Conservation (phyloP, 2,113 vertebrate species). For the Trogon surrucura region DNA sequence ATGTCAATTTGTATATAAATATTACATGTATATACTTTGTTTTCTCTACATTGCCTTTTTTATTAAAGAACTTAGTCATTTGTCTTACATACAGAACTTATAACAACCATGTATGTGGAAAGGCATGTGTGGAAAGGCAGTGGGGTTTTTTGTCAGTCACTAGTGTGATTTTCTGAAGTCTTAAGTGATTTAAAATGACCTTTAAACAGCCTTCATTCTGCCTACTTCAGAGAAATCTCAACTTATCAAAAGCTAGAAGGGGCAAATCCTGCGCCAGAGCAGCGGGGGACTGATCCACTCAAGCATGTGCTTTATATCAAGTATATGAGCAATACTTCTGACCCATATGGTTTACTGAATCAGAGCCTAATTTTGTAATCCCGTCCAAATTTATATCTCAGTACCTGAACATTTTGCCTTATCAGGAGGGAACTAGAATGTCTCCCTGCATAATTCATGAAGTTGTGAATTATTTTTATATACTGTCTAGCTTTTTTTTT, state of each 20-base stretch:
- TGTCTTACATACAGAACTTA: background rate
- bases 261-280: background rate
- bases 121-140: background rate
- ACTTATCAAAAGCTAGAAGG: background rate
- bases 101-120: background rate
- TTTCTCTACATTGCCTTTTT: background rate
- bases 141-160: background rate
- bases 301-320: background rate
- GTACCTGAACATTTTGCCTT: conserved; percentile 22
- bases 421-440: background rate
- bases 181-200: background rate
- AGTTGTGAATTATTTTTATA: conserved; percentile 27
- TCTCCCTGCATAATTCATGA: conserved; percentile 55
- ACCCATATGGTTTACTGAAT: conserved; percentile 25
- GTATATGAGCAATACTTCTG: background rate
- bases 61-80: background rate
- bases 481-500: background rate
- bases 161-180: background rate
- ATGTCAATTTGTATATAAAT: background rate
- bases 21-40: background rate
- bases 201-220: background rate
- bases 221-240: background rate
- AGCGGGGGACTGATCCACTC: background rate
- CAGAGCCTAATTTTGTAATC: conserved; percentile 22
- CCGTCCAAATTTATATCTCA: background rate